These are phyloP conservation scores for Himalopsyche kuldschensis DNA, from an alignment of 2,888 invertebrate species.

Conservation along the genomic window DNA sequence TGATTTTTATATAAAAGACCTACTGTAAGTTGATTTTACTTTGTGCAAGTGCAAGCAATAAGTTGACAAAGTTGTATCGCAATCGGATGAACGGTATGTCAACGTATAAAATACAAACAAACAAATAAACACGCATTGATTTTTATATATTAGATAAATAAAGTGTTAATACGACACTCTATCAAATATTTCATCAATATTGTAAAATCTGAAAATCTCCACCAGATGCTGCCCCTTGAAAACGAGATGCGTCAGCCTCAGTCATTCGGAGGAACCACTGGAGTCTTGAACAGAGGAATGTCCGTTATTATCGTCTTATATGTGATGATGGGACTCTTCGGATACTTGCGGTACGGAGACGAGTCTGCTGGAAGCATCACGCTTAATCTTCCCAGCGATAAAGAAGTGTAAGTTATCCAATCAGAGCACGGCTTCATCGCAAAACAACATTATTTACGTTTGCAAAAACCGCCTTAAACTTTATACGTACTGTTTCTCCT, in stretches of 20 bases:
- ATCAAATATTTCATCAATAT: background rate
- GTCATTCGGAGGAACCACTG: constrained; percentile 76
- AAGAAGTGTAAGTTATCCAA: constrained; percentile 59
- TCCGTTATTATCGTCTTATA: constrained; percentile 79
- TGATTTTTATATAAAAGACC: too few species aligned
- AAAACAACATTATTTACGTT: too few species aligned
- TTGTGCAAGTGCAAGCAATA: too few species aligned
- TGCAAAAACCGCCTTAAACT: too few species aligned
- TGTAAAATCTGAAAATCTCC: constrained; percentile 32
- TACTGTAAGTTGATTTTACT: too few species aligned
- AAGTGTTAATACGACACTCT: background rate
- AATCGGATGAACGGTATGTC: too few species aligned
- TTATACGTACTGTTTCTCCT: too few species aligned
- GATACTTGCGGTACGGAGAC: constrained; percentile 83
- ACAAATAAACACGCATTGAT: too few species aligned
- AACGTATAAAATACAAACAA: too few species aligned
- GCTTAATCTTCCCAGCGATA: constrained; percentile 71
- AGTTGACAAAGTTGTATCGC: too few species aligned
- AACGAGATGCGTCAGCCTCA: constrained; percentile 91
- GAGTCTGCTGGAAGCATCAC: constrained; percentile 79
- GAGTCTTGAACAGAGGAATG: constrained; percentile 87
- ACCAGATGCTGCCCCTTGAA: constrained; percentile 85
- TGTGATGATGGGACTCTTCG: constrained; percentile 86
- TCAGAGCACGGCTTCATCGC: too few species aligned
- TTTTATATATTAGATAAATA: too few species aligned